These are phyloP conservation scores for Carlito syrichta DNA, from an alignment of 2,113 vertebrate species.

Conservation along the genomic window DNA sequence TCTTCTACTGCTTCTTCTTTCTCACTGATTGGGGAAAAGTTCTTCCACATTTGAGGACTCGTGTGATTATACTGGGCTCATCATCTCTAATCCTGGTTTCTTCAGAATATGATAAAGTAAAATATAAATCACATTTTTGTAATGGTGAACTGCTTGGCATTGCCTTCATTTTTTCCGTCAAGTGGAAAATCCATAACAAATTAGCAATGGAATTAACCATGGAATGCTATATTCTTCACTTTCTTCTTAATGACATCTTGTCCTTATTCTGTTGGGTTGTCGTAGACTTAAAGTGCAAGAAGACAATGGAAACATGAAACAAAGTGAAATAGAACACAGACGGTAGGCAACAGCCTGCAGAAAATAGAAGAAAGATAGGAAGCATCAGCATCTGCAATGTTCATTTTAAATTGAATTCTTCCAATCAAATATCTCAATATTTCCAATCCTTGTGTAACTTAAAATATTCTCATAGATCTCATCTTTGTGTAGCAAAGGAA, in stretches of 20 bases:
- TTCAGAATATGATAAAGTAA: background rate
- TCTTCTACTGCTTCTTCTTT: background rate
- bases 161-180: background rate
- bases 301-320: background rate
- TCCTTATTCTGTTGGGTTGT: background rate
- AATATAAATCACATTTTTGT: background rate
- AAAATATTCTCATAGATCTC: background rate
- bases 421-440: background rate
- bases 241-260: background rate
- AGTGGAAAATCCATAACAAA: background rate
- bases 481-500: background rate
- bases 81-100: background rate
- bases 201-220: background rate
- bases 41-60: background rate
- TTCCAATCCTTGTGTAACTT: background rate
- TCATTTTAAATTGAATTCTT: constrained; percentile 25
- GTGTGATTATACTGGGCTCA: background rate
- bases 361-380: background rate
- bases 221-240: background rate
- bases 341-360: background rate
- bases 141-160: background rate
- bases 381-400: background rate
- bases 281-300: background rate
- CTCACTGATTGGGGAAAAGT: background rate
- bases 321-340: background rate